Evolutionary conservation across 92 coral and sea anemone genomes (phyloP).

Genomic region (Chrysogorgia sp.): DNA sequence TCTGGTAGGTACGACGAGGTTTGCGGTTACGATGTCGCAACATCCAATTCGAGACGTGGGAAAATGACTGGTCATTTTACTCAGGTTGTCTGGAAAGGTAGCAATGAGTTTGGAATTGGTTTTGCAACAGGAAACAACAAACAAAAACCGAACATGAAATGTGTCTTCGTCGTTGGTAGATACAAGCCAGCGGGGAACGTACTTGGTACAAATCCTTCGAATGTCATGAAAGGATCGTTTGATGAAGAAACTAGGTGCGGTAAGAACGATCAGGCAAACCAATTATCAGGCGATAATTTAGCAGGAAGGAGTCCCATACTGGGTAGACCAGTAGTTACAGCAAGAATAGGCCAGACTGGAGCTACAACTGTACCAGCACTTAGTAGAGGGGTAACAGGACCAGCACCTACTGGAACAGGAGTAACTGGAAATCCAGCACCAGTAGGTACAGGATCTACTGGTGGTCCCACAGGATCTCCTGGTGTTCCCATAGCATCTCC

Average conservation of each 20-base stretch:
- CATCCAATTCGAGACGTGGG: conserved; percentile 72
- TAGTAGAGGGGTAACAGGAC: neutral
- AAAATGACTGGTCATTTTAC: conserved; percentile 82
- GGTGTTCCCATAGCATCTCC: conserved; percentile 10
- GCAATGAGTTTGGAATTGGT: conserved; percentile 77
- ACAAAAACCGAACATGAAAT: conserved; percentile 81
- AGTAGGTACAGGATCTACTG: no score
- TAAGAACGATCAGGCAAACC: conserved; percentile 60
- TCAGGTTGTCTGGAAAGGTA: conserved; percentile 89
- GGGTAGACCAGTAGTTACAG: neutral
- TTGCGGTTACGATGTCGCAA: conserved; percentile 82
- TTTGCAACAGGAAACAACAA: conserved; percentile 63
- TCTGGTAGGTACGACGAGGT: conserved; percentile 88
- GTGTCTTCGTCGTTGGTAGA: conserved; percentile 90
- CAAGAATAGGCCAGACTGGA: conserved; percentile 14
- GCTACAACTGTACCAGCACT: conserved; percentile 4
- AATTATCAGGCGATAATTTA: conserved; percentile 32
- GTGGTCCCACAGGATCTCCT: conserved; percentile 46
- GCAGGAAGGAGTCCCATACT: neutral
- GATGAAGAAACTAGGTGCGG: conserved; percentile 67
- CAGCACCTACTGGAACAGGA: conserved; percentile 12
- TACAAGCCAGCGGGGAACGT: conserved; percentile 81
- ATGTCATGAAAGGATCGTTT: conserved; percentile 75
- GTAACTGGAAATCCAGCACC: neutral
- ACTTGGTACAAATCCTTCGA: conserved; percentile 51